Base-by-base conservation (phyloP, 2,797 vertebrate genomes). In the Danionella dracula region DNA sequence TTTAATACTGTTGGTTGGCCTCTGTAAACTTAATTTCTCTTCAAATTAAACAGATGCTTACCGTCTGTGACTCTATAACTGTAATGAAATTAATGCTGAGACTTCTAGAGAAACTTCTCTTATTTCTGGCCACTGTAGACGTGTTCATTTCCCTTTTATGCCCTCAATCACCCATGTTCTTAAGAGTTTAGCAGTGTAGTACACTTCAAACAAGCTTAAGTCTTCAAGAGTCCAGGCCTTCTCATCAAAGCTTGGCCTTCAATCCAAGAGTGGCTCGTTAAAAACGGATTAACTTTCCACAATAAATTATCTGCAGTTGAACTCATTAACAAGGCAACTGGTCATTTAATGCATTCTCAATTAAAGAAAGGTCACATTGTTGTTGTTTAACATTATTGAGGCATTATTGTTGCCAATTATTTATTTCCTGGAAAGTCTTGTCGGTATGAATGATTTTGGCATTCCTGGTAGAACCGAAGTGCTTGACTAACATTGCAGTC, bases 271-370 rank as follows among this genome's bases (percentile, higher is more conserved):
- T 71, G 75, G 81, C 83, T 86, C 20, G 67, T 88, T 87, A 87
- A 84, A 83, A 82, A 75, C 62, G 81, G 82, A 87, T 89, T 87
- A 86, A 51, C 70, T 71, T 73, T 79, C 16, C 29, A 32, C 73
- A 48, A 78, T 74, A 50, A 80, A 73, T 72, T 46, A 59, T 72
- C 49, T 60, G 57, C n/a, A 4, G 29, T 70, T 31, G 48, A 15
- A 55, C 27, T 80, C 71, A 67, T 84, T 83, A 83, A 51, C 13
- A n/a, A 38, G 7, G 13, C 60, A 70, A 58, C 77, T 84, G 81
- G 81, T 78, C 75, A 79, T 74, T 59, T 78, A 73, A 71, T 71
- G 68, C 31, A 17, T 65, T 65, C 41, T 66, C 34, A 19, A 78
- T 57, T 31, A 40, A 7, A 60, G 29, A 41, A 32, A 20, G 13